Conservation (phyloP, 2,888 invertebrate species). For the Volucella bombylans region DNA sequence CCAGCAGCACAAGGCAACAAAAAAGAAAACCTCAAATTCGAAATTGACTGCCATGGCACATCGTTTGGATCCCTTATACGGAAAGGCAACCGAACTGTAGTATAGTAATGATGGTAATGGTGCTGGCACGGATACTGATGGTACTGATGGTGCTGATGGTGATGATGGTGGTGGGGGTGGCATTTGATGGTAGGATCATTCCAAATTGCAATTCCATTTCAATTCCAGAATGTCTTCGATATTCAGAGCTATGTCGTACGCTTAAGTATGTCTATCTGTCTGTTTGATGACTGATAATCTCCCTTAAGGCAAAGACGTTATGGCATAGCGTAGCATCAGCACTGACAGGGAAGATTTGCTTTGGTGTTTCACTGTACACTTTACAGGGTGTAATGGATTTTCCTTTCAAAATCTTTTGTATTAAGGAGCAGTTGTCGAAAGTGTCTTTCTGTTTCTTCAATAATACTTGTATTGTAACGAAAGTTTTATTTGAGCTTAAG, state of each 20-base stretch:
- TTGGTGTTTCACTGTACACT: constrained; percentile 35
- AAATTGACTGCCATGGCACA: constrained; percentile 64
- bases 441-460: background rate
- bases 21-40: constrained; percentile 70
- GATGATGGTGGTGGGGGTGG: background rate
- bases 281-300: constrained; percentile 68
- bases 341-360: constrained; percentile 59
- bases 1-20: constrained; percentile 48
- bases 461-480: too few species aligned
- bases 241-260: constrained; percentile 54
- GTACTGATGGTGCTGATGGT: background rate
- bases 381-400: constrained; percentile 54
- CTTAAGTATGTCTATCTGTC: constrained; percentile 57
- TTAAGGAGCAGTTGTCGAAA: background rate
- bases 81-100: constrained; percentile 8
- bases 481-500: too few species aligned
- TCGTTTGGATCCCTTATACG: constrained; percentile 50
- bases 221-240: constrained; percentile 69
- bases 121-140: background rate
- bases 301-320: constrained; percentile 41
- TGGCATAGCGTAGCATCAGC: constrained; percentile 16
- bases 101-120: background rate
- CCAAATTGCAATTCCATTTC: constrained; percentile 72
- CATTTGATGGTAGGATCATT: constrained; percentile 25
- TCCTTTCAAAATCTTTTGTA: constrained; percentile 17